Conservation (phyloP, 2,113 vertebrate genomes). For the Tachysurus vachellii region DNA sequence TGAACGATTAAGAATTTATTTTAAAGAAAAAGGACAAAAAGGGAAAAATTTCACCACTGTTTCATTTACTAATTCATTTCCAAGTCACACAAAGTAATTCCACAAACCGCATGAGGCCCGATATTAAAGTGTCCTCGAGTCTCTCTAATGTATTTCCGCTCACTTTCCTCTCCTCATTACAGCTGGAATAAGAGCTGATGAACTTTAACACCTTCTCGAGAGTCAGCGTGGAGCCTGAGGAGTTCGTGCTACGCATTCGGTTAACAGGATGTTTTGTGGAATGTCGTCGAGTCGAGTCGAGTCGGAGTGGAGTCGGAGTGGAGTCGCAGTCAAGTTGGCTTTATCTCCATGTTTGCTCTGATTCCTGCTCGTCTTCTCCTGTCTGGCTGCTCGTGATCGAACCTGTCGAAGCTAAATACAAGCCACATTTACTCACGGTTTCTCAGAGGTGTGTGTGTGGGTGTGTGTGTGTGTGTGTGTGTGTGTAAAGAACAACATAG, state of each 20-base stretch:
- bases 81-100: background rate
- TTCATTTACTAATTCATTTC: background rate
- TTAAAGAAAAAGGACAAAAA: background rate
- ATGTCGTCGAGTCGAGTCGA: too few species aligned
- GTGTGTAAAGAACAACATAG: slow-evolving; percentile 65
- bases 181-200: slow-evolving; percentile 17
- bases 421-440: slow-evolving; percentile 59
- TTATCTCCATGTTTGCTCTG: slow-evolving; percentile 37
- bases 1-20: background rate
- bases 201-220: slow-evolving; percentile 27
- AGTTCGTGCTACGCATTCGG: background rate
- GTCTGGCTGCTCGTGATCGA: background rate
- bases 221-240: slow-evolving; percentile 3
- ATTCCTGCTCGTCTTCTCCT: slow-evolving; percentile 9
- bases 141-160: slow-evolving; percentile 21
- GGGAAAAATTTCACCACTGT: background rate
- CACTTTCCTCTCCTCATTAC: slow-evolving; percentile 29
- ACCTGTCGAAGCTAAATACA: slow-evolving; percentile 51
- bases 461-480: background rate
- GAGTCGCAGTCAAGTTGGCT: background rate
- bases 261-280: background rate
- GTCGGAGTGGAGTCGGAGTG: background rate
- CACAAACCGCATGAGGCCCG: background rate
- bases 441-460: slow-evolving; percentile 29
- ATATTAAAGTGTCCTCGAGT: background rate